Base-by-base conservation (phyloP, 2,888 invertebrate genomes). In the Limenitis arthemis region DNA sequence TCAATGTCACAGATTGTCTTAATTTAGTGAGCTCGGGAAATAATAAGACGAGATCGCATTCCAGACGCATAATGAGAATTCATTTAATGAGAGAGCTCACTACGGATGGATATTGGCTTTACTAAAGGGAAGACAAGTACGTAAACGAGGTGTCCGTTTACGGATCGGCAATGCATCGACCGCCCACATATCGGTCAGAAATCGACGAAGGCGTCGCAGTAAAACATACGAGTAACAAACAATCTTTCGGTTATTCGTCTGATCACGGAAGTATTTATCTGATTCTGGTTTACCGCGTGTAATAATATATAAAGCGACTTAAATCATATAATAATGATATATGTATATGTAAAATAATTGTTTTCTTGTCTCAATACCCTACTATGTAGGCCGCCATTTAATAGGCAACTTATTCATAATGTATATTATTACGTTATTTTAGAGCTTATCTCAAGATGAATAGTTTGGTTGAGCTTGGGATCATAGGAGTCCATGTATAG, bases 61-160 rank as follows among this genome's bases (percentile, higher is more conserved):
- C 51, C 53, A 55, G 59, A 68, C 66, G 69, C 65, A 65, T 64
- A 64, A 67, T 63, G 73, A 67, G 68, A 65, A 65, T 64, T 62
- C 68, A 66, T 69, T 69, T 77, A 77, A 72, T 75, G 74, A 74
- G 62, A 62, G 68, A 68, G 75, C 77, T 78, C 78, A 77, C 68
- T 64, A 63, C 59, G 54, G 67, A 67, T 70, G 72, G 74, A 76
- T 77, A 78, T 74, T 69, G 66, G 65, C 69, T 70, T 72, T 76
- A 69, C 71, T 77, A 74, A 77, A 80, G 81, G 79, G 74, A 81
- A 77, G 76, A 77, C 77, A 77, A 77, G 80, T 81, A 79, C 73
- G 77, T 78, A 79, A 78, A 78, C 74, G 68, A 77, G 75, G 70
- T 77, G 73, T 77, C 77, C 77, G 72, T 73, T 72, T 79, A 81